Evolutionary conservation across 2,113 vertebrate species (phyloP).

Genomic region (Dolichallabes microphthalmus): DNA sequence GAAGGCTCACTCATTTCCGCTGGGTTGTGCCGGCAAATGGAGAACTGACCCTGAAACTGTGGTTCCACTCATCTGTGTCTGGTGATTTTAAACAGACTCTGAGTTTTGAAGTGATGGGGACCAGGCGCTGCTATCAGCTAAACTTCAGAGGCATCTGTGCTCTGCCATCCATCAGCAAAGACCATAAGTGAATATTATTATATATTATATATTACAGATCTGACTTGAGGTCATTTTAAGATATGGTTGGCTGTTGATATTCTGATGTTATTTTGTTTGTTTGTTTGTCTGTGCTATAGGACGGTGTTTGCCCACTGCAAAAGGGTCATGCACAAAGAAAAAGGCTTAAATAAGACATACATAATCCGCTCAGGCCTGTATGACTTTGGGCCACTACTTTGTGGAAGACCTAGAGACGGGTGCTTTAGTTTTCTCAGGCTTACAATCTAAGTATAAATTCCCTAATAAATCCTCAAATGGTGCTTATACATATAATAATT

Average conservation of each 20-base stretch:
- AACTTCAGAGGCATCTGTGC: constrained; percentile 75
- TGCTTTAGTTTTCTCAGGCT: constrained; percentile 52
- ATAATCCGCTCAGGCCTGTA: constrained; percentile 70
- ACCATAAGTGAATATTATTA: constrained; percentile 75
- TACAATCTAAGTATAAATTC: background rate
- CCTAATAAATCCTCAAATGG: background rate
- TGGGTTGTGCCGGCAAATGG: constrained; percentile 80
- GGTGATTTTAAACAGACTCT: constrained; percentile 80
- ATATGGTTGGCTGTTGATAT: background rate
- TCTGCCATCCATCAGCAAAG: constrained; percentile 81
- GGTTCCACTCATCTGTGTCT: constrained; percentile 70
- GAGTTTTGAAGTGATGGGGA: constrained; percentile 83
- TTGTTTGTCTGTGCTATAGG: constrained; percentile 60
- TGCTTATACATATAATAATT: background rate
- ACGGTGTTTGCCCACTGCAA: constrained; percentile 78
- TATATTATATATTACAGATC: background rate
- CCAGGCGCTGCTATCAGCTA: constrained; percentile 75
- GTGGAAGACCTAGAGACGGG: constrained; percentile 87
- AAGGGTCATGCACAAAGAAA: constrained; percentile 58
- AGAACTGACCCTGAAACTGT: constrained; percentile 73
- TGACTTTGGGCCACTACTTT: constrained; percentile 88
- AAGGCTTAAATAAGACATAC: constrained; percentile 78
- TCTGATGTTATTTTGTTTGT: background rate
- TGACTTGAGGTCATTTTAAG: background rate
- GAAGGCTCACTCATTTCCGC: constrained; percentile 73